Evolutionary conservation across 2,797 vertebrate species (phyloP).

Genomic region (Coluber constrictor): DNA sequence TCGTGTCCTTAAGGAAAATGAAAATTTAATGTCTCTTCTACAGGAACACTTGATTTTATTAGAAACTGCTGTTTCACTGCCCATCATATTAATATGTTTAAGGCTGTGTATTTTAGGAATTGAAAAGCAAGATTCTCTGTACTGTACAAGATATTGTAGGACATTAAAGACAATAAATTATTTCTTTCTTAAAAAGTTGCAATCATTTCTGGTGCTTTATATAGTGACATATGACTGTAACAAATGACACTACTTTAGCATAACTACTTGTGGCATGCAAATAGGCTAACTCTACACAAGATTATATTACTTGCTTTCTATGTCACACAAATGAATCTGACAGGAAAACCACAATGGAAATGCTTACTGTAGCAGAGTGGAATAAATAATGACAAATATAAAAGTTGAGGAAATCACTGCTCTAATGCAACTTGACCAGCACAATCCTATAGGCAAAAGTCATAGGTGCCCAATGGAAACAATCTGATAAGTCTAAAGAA

Average conservation of each 20-base stretch:
- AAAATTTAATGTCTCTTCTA: conserved; percentile 54
- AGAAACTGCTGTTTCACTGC: conserved; percentile 45
- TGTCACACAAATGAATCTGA: conserved; percentile 75
- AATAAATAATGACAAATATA: not conserved
- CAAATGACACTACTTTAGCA: conserved; percentile 53
- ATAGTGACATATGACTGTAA: not conserved
- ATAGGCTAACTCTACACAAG: conserved; percentile 72
- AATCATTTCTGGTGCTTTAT: conserved; percentile 44
- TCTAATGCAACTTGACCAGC: not conserved
- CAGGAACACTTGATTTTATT: conserved; percentile 52
- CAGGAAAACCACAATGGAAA: conserved; percentile 72
- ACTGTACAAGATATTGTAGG: conserved; percentile 26
- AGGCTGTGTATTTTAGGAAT: conserved; percentile 54
- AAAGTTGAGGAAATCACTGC: not conserved
- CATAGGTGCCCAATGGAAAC: not conserved
- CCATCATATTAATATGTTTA: conserved; percentile 45
- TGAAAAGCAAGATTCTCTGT: conserved; percentile 43
- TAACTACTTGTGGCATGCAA: conserved; percentile 53
- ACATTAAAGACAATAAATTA: conserved; percentile 48
- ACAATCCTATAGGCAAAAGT: not conserved
- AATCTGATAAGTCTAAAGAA: not conserved
- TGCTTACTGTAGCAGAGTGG: not conserved
- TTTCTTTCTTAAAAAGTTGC: conserved; percentile 23
- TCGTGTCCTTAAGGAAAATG: conserved; percentile 39
- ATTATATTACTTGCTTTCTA: conserved; percentile 72